Evolutionary conservation across 64 coral and sea anemone species (phyloP).

Genomic region (Anthopleura sola): DNA sequence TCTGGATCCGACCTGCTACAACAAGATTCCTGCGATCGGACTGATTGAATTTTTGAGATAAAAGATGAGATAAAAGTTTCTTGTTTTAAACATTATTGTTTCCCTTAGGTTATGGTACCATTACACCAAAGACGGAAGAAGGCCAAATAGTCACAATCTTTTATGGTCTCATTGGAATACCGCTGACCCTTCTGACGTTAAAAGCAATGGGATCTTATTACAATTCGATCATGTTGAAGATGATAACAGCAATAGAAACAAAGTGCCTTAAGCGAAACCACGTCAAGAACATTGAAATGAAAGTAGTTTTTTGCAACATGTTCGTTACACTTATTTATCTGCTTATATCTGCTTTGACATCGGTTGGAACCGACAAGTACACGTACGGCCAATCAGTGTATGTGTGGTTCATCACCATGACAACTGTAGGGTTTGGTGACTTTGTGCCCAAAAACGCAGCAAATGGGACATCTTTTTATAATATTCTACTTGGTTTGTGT

Average conservation of each 20-base stretch:
- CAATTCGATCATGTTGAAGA: background rate
- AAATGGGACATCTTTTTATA: background rate
- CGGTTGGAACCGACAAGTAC: background rate
- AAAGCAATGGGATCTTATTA: slow-evolving; percentile 50
- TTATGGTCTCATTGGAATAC: slow-evolving; percentile 54
- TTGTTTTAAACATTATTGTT: background rate
- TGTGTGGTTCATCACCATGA: slow-evolving; percentile 73
- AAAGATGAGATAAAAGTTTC: too few relatives aligned
- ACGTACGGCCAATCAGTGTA: slow-evolving; percentile 26
- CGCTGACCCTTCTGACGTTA: slow-evolving; percentile 49
- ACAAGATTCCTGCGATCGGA: too few relatives aligned
- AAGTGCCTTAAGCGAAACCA: slow-evolving; percentile 28
- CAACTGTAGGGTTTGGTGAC: slow-evolving; percentile 79
- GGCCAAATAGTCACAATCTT: slow-evolving; percentile 62
- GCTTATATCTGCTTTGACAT: background rate
- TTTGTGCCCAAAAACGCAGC: slow-evolving; percentile 18
- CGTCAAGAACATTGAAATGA: background rate
- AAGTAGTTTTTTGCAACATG: background rate
- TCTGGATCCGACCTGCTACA: too few relatives aligned
- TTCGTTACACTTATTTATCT: background rate
- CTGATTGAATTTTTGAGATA: too few relatives aligned
- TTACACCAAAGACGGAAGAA: slow-evolving; percentile 55
- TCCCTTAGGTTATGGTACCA: slow-evolving; percentile 59
- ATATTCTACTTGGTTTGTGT: slow-evolving; percentile 10
- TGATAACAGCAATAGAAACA: slow-evolving; percentile 34